Evolutionary conservation across 2,888 invertebrate species (phyloP).

Genomic region (Drosophila prostipennis): DNA sequence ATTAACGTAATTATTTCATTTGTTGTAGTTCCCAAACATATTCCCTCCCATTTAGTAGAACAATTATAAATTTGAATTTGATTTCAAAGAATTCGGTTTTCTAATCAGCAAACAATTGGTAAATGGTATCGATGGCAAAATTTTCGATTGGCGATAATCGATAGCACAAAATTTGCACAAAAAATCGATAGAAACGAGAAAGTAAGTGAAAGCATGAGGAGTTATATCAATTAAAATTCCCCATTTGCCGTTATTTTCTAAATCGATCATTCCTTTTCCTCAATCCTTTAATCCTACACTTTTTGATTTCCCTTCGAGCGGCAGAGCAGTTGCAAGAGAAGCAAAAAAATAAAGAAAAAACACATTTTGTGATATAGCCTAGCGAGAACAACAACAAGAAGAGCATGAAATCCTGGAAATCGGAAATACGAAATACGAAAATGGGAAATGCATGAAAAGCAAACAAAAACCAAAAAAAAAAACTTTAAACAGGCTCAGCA

Average conservation of each 20-base stretch:
- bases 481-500: constrained; percentile 8
- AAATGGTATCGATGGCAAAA: background rate
- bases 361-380: constrained; percentile 51
- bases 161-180: background rate
- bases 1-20: background rate
- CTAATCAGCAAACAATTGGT: background rate
- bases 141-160: background rate
- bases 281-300: background rate
- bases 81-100: background rate
- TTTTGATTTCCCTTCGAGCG: background rate
- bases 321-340: background rate
- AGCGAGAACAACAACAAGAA: constrained; percentile 25
- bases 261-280: background rate
- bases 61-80: constrained; percentile 2
- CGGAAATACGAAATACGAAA: constrained; percentile 10
- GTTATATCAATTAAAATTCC: background rate
- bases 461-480: constrained; percentile 13
- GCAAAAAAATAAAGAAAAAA: constrained; percentile 21
- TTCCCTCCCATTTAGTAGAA: background rate
- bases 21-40: background rate
- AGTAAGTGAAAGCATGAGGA: constrained; percentile 6
- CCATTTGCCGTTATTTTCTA: background rate
- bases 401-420: constrained; percentile 17
- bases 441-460: constrained; percentile 3
- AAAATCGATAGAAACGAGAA: background rate